phyloP scores from a whole-genome alignment of 2,113 vertebrate species.

The Otolemur garnettii region DNA sequence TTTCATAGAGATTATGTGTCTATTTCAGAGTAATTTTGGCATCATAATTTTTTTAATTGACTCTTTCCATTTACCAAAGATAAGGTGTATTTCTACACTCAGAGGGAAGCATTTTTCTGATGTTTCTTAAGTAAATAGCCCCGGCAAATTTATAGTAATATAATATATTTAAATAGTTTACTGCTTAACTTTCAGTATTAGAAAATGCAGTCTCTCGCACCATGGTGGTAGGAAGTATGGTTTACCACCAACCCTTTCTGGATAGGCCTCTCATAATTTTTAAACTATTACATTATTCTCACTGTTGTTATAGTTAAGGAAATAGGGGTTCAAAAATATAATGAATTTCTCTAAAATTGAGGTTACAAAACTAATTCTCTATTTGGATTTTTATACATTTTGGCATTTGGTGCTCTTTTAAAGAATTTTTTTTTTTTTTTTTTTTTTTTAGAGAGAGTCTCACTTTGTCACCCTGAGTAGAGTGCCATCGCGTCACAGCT shows the following conservation, averaged over 20 bases:
- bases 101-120: background rate
- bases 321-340: background rate
- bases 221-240: background rate
- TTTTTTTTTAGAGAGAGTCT: background rate
- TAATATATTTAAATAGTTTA: background rate
- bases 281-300: background rate
- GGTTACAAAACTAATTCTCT: background rate
- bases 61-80: background rate
- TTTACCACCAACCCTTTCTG: background rate
- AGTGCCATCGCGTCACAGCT: too few relatives aligned
- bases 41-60: background rate
- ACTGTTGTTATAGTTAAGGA: background rate
- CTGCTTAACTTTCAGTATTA: background rate
- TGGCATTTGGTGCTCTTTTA: background rate
- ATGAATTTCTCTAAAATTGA: background rate
- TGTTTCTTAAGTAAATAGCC: background rate
- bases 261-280: background rate
- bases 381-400: background rate
- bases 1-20: background rate
- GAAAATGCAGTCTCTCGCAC: background rate
- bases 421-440: background rate
- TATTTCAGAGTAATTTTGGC: background rate
- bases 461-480: too few relatives aligned
- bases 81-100: background rate
- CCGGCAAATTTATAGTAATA: background rate